Evolutionary conservation across 2,888 invertebrate genomes (phyloP).

Genomic region (Ctena decussata): DNA sequence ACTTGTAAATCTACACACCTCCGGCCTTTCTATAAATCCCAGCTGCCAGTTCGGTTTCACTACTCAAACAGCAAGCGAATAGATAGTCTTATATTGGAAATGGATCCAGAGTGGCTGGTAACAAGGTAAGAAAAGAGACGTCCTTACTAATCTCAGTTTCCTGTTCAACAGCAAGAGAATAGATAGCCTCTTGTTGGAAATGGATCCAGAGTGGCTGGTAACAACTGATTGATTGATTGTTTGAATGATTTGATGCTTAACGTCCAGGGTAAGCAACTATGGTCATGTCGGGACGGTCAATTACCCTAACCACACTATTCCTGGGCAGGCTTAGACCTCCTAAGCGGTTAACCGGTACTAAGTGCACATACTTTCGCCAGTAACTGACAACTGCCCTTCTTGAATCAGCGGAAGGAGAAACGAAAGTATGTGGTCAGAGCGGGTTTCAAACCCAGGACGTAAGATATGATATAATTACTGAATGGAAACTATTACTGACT

Average conservation of each 20-base stretch:
- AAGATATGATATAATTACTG: too few relatives aligned
- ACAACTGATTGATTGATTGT: background rate
- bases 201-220: slow-evolving; percentile 69
- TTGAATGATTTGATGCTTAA: background rate
- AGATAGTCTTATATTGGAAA: slow-evolving; percentile 81
- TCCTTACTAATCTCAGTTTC: slow-evolving; percentile 65
- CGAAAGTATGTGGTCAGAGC: too few relatives aligned
- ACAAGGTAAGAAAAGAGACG: background rate
- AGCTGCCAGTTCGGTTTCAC: slow-evolving; percentile 85
- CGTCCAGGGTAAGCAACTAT: too few relatives aligned
- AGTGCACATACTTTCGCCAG: too few relatives aligned
- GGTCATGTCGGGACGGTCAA: too few relatives aligned
- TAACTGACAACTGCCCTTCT: too few relatives aligned
- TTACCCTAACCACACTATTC: too few relatives aligned
- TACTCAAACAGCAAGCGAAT: slow-evolving; percentile 83
- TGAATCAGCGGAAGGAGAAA: too few relatives aligned
- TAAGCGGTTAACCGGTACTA: too few relatives aligned
- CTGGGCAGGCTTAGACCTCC: too few relatives aligned
- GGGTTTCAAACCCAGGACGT: too few relatives aligned
- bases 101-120: slow-evolving; percentile 69
- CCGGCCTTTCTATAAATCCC: background rate
- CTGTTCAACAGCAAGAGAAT: slow-evolving; percentile 82
- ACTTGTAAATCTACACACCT: background rate
- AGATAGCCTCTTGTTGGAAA: slow-evolving; percentile 82
- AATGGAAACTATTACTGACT: too few relatives aligned